A percentile compares a stretch with the other conserved stretches of the same genome.
phyloP scores from a whole-genome alignment of 2,888 invertebrate genomes.

The Brachyptera putata region DNA sequence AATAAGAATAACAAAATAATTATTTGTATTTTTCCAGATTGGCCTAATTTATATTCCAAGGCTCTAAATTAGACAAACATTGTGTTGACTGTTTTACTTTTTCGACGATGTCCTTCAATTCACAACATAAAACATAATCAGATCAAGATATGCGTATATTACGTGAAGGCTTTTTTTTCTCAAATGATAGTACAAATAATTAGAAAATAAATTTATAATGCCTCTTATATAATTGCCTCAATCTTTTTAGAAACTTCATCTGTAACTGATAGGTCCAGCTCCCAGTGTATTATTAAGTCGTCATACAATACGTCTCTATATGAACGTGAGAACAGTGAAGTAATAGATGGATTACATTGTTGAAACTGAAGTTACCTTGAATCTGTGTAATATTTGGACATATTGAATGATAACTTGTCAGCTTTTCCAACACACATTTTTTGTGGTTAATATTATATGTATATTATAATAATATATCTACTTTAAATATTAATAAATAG shows the following conservation, averaged over 20 bases:
- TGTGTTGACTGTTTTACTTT: too few species aligned
- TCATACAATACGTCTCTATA: background rate
- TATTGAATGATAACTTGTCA: background rate
- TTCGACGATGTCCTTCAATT: too few species aligned
- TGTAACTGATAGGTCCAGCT: background rate
- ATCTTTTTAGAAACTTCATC: background rate
- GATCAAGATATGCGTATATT: too few species aligned
- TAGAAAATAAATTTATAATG: background rate
- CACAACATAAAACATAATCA: too few species aligned
- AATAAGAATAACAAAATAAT: too few species aligned
- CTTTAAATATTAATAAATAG: background rate
- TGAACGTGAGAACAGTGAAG: background rate
- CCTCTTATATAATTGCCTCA: background rate
- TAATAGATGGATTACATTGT: background rate
- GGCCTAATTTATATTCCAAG: too few species aligned
- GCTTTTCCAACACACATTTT: background rate
- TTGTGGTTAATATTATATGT: too few species aligned
- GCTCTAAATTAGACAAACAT: too few species aligned
- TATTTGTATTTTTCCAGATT: too few species aligned
- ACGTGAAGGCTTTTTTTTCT: too few species aligned
- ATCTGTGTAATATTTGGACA: background rate
- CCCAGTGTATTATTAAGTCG: background rate
- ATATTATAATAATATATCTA: too few species aligned
- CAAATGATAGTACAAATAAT: constrained; percentile 2
- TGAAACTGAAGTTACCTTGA: background rate